A percentile compares a stretch with the other conserved stretches of the same genome.
phyloP scores from a whole-genome alignment of 1,140 invertebrate species.

The Cardiocondyla obscurior region DNA sequence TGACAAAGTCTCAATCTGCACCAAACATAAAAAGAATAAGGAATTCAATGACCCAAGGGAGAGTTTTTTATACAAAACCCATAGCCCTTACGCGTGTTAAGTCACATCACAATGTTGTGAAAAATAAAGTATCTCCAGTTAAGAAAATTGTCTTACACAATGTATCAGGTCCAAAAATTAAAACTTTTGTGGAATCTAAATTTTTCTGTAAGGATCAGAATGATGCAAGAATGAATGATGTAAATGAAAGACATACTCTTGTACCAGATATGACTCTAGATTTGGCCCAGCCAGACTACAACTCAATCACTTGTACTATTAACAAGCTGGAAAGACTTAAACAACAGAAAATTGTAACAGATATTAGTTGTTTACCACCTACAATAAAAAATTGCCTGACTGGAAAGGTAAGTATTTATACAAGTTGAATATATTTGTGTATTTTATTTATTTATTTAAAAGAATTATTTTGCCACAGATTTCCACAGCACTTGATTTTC shows the following conservation, averaged over 20 bases:
- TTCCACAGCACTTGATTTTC: slow-evolving; percentile 75
- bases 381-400: slow-evolving; percentile 69
- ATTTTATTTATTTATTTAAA: background rate
- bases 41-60: background rate
- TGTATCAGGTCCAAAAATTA: slow-evolving; percentile 14
- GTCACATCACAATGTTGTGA: slow-evolving; percentile 37
- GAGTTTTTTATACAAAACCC: slow-evolving; percentile 14
- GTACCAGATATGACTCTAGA: slow-evolving; percentile 41
- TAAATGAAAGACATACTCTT: background rate
- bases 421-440: background rate
- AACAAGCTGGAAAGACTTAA: slow-evolving; percentile 73
- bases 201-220: background rate
- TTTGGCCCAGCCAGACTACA: slow-evolving; percentile 75
- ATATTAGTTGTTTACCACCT: slow-evolving; percentile 70
- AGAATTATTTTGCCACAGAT: slow-evolving; percentile 67
- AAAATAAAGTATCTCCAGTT: slow-evolving; percentile 30
- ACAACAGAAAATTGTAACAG: slow-evolving; percentile 68
- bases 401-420: slow-evolving; percentile 73
- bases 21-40: slow-evolving; percentile 29
- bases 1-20: background rate
- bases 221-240: background rate
- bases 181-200: slow-evolving; percentile 38
- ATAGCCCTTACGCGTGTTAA: slow-evolving; percentile 11
- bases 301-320: slow-evolving; percentile 77
- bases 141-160: slow-evolving; percentile 60